Evolutionary conservation across 2,113 vertebrate species (phyloP).

Genomic region (Phyllostomus hastatus): DNA sequence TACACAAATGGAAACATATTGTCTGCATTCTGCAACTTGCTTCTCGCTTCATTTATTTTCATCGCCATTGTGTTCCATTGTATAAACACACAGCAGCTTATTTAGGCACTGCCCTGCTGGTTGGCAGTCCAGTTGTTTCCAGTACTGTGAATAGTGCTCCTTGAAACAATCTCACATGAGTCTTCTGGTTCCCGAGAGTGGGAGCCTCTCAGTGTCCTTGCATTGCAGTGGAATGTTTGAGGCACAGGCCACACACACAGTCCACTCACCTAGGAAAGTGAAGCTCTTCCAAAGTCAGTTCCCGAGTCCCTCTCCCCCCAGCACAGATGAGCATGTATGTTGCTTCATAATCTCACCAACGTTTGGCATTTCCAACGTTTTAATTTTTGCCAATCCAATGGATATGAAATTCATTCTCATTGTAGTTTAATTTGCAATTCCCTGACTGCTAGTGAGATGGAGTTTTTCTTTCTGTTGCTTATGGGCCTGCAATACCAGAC

Average conservation of each 20-base stretch:
- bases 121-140: not conserved
- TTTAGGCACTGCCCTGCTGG: not conserved
- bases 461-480: not conserved
- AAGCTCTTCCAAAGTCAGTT: not conserved
- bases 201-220: not conserved
- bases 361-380: not conserved
- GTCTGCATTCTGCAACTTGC: not conserved
- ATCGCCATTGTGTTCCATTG: not conserved
- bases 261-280: not conserved
- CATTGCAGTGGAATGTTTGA: not conserved
- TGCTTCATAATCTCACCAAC: not conserved
- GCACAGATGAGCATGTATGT: not conserved
- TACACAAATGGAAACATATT: not conserved
- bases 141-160: not conserved
- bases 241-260: not conserved
- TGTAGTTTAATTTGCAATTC: not conserved
- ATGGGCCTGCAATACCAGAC: not conserved
- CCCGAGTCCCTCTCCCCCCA: not conserved
- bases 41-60: slow-evolving; percentile 18
- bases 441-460: not conserved
- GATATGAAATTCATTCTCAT: not conserved
- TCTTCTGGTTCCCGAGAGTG: not conserved
- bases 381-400: not conserved
- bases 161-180: not conserved
- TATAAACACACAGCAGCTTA: not conserved